Evolutionary conservation across 2,888 invertebrate species (phyloP).

Genomic region (Aricia artaxerxes): DNA sequence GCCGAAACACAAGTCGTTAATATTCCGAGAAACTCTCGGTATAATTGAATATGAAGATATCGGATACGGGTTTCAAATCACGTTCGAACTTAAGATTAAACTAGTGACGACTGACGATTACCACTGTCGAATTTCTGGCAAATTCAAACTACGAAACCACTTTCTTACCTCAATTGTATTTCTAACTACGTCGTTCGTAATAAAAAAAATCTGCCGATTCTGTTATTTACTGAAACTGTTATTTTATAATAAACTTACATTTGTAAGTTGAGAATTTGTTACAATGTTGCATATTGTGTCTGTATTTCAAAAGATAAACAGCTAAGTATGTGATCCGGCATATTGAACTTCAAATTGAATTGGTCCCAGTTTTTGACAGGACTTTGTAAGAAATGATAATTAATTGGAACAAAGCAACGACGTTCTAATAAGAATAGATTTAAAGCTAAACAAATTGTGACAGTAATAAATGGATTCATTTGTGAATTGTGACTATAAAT

Average conservation of each 20-base stretch:
- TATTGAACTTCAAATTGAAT: constrained; percentile 8
- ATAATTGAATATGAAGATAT: constrained; percentile 18
- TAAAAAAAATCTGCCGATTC: background rate
- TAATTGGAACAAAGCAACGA: background rate
- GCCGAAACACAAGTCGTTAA: background rate
- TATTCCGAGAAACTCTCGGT: background rate
- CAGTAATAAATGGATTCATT: background rate
- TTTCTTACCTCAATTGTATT: background rate
- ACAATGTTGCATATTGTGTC: too few relatives aligned
- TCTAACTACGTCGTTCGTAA: too few relatives aligned
- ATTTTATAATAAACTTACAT: background rate
- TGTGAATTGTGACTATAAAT: background rate
- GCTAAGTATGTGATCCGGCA: too few relatives aligned
- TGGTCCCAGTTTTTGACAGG: constrained; percentile 15
- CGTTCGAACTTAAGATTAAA: background rate
- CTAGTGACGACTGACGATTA: background rate
- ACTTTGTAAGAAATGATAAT: background rate
- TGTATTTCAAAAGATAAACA: too few relatives aligned
- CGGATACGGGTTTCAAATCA: constrained; percentile 16
- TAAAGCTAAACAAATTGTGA: constrained; percentile 3
- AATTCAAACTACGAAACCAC: background rate
- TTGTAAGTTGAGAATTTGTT: background rate
- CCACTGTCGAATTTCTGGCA: background rate
- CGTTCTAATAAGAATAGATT: constrained; percentile 2
- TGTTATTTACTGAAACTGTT: background rate